Evolutionary conservation across 2,113 vertebrate genomes (phyloP).

Genomic region (Phainopepla nitens): DNA sequence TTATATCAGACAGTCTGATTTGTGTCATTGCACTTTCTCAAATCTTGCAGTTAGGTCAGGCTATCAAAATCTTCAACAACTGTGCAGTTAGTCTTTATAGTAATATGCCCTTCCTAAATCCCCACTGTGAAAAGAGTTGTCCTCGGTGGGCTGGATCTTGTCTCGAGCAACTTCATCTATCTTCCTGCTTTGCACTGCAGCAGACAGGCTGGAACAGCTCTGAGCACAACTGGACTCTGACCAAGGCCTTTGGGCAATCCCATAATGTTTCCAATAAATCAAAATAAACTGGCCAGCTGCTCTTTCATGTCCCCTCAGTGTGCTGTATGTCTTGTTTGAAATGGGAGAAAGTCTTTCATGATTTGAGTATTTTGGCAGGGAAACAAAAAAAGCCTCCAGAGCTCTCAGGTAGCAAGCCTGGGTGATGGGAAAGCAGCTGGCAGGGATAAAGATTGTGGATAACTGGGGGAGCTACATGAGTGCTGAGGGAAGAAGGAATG

Average conservation of each 20-base stretch:
- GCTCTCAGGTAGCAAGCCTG: not conserved
- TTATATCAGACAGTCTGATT: not conserved
- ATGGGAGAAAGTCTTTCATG: not conserved
- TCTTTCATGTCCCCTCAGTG: not conserved
- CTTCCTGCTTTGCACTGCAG: not conserved
- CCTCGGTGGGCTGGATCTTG: not conserved
- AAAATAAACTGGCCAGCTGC: conserved; percentile 34
- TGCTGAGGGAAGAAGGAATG: not conserved
- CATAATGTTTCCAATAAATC: conserved; percentile 25
- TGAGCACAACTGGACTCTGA: not conserved
- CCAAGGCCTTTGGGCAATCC: conserved; percentile 11
- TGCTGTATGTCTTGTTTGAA: not conserved
- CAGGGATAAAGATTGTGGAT: not conserved
- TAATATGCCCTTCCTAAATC: not conserved
- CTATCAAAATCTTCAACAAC: not conserved
- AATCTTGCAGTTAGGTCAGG: not conserved
- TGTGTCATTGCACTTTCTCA: not conserved
- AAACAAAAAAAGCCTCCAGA: not conserved
- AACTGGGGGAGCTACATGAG: not conserved
- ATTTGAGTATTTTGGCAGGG: not conserved
- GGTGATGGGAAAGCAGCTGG: not conserved
- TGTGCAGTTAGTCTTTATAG: not conserved
- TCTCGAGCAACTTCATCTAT: not conserved
- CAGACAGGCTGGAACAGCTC: not conserved
- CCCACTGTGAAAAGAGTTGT: not conserved